These are phyloP conservation scores for Chlorodrepanis virens DNA, from an alignment of 2,113 vertebrate species.

Conservation along the genomic window DNA sequence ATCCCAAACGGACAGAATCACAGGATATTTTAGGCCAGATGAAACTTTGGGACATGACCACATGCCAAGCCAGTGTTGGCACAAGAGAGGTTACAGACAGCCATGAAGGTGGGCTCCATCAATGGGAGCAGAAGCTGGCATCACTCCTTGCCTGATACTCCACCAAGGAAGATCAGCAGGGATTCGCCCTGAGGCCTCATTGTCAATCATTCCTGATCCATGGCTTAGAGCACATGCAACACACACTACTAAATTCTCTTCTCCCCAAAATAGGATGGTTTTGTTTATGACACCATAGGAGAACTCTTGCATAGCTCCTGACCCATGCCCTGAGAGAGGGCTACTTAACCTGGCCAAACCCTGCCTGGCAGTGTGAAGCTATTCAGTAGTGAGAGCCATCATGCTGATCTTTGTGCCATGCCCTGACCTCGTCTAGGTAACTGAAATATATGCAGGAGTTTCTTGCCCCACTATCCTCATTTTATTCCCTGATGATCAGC, in stretches of 20 bases:
- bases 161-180: too few species aligned
- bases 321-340: not conserved
- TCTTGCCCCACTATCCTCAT: not conserved
- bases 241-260: not conserved
- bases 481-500: not conserved
- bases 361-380: fast-evolving
- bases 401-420: not conserved
- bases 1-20: not conserved
- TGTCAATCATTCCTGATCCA: fast-evolving
- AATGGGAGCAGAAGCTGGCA: fast-evolving
- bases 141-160: not conserved
- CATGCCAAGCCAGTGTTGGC: fast-evolving
- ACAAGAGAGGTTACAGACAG: not conserved
- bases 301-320: not conserved
- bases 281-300: not conserved
- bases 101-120: not conserved
- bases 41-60: not conserved
- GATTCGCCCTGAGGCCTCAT: not conserved
- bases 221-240: not conserved
- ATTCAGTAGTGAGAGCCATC: not conserved
- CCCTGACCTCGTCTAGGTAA: not conserved
- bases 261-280: not conserved
- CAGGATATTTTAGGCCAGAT: not conserved
- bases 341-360: not conserved
- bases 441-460: not conserved